These are phyloP conservation scores for Ophion slaviceki DNA, from an alignment of 2,888 invertebrate species.

Conservation along the genomic window DNA sequence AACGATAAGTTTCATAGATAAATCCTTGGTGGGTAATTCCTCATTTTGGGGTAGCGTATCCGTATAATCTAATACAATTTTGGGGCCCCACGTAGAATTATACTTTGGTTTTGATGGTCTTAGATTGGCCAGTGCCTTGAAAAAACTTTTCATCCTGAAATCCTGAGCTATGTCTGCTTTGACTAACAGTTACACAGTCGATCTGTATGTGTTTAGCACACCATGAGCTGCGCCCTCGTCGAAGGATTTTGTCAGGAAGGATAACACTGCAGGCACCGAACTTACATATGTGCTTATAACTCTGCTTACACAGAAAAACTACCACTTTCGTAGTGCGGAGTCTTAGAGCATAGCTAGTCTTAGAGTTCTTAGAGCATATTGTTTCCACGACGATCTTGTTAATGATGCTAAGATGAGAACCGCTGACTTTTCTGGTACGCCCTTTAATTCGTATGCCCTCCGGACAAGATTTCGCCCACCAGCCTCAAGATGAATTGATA, in stretches of 20 bases:
- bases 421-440: conserved; percentile 18
- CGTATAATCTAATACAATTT: conserved; percentile 62
- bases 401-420: conserved; percentile 38
- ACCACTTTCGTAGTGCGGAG: conserved; percentile 45
- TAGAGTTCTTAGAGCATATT: conserved; percentile 9
- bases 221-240: conserved; percentile 45
- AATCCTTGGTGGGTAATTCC: conserved; percentile 2
- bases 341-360: background rate
- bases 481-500: conserved; percentile 10
- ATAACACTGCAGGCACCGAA: conserved; percentile 35
- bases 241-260: conserved; percentile 45
- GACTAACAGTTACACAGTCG: conserved; percentile 50
- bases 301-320: conserved; percentile 31
- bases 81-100: conserved; percentile 67
- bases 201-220: conserved; percentile 52
- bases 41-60: conserved; percentile 27
- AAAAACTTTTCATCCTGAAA: conserved; percentile 34
- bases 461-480: conserved; percentile 69
- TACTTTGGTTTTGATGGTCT: conserved; percentile 62
- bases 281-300: conserved; percentile 21
- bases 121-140: conserved; percentile 13
- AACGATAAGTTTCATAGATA: too few species aligned
- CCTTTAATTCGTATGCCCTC: conserved; percentile 40
- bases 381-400: conserved; percentile 45
- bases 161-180: conserved; percentile 50